These are phyloP conservation scores for Muntiacus muntjak DNA, from an alignment of 2,113 vertebrate species.

Conservation along the genomic window DNA sequence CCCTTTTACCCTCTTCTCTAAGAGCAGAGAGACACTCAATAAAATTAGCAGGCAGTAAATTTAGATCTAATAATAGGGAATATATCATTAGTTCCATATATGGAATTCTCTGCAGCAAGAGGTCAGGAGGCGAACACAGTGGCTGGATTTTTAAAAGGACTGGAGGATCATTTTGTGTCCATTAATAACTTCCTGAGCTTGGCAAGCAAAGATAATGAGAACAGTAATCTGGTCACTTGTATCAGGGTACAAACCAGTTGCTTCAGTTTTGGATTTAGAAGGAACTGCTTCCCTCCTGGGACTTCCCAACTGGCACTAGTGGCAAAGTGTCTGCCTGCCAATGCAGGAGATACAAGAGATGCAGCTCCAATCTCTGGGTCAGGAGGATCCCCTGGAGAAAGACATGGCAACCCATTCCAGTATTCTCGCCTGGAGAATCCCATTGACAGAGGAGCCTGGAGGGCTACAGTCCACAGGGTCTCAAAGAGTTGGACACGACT, in stretches of 20 bases:
- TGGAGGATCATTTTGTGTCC: constrained; percentile 22
- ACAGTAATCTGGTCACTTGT: not conserved
- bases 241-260: not conserved
- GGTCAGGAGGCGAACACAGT: not conserved
- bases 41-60: constrained; percentile 46
- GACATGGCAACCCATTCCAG: accelerated
- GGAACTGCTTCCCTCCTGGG: not conserved
- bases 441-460: not conserved
- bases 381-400: not conserved
- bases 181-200: constrained; percentile 42
- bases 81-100: constrained; percentile 1
- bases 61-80: constrained; percentile 36
- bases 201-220: not conserved
- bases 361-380: not conserved
- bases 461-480: not conserved
- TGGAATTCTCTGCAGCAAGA: constrained; percentile 42
- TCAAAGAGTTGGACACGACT: accelerated
- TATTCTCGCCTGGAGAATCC: not conserved
- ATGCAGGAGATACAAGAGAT: not conserved
- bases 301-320: not conserved
- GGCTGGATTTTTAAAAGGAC: constrained; percentile 25
- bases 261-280: not conserved
- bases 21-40: constrained; percentile 28
- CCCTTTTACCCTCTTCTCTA: constrained; percentile 29
- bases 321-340: not conserved